These are phyloP conservation scores for Coturnix japonica DNA, from an alignment of 2,113 vertebrate genomes.

Conservation along the genomic window DNA sequence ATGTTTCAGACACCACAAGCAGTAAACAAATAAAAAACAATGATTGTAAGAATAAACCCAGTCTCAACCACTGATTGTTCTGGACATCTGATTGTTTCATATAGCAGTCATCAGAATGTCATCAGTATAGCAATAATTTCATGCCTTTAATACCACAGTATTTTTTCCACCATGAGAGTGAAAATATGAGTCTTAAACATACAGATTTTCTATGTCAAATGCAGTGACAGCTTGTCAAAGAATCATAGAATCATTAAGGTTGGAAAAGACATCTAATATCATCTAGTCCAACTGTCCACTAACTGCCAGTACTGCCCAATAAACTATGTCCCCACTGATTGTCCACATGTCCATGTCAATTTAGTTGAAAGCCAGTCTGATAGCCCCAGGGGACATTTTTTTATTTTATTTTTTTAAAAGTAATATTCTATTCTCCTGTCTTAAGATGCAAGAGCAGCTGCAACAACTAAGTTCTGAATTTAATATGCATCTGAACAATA, in stretches of 20 bases:
- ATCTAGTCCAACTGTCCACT: no score
- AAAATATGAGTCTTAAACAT: neutral
- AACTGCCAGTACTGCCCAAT: no score
- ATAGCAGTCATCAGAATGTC: neutral
- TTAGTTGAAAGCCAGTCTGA: neutral
- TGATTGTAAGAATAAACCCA: neutral
- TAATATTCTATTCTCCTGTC: neutral
- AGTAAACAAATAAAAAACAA: neutral
- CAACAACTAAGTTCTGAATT: neutral
- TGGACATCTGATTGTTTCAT: neutral
- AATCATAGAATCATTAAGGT: no score
- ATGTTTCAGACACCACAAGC: neutral
- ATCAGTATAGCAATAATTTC: neutral
- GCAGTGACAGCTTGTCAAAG: neutral
- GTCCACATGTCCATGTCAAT: no score
- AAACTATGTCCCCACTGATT: no score
- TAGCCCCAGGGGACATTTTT: neutral
- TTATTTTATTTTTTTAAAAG: neutral
- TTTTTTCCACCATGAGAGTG: neutral
- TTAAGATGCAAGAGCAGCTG: neutral
- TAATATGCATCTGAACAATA: neutral
- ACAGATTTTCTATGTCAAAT: neutral
- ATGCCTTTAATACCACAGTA: neutral
- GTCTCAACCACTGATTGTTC: neutral
- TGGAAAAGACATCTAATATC: no score